Percentiles rank a stretch among this genome's conserved stretches.
Evolutionary conservation across 2,888 invertebrate genomes (phyloP).

Genomic region (Deilephila porcellus): DNA sequence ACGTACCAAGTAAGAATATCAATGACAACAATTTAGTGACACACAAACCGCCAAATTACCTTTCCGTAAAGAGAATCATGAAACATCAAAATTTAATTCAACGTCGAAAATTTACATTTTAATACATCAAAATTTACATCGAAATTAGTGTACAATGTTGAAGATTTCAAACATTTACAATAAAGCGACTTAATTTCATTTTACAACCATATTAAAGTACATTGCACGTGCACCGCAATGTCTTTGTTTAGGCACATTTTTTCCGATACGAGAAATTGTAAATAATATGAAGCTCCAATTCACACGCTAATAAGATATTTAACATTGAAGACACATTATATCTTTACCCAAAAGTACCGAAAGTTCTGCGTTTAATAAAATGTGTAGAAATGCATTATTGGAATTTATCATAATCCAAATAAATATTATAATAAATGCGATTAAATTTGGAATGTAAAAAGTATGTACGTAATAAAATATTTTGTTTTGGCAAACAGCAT

Average conservation of each 20-base stretch:
- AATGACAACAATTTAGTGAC: conserved; percentile 46
- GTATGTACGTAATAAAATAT: neutral
- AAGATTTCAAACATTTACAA: conserved; percentile 17
- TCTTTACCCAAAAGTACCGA: neutral
- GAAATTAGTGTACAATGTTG: conserved; percentile 1
- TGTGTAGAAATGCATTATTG: neutral
- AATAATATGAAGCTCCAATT: conserved; percentile 43
- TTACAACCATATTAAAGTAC: conserved; percentile 22
- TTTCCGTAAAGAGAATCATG: conserved; percentile 4
- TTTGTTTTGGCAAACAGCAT: neutral
- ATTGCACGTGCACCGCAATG: conserved; percentile 39
- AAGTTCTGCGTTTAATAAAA: neutral
- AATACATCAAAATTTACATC: conserved; percentile 18
- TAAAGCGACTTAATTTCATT: conserved; percentile 28
- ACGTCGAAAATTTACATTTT: conserved; percentile 10
- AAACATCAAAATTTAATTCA: conserved; percentile 19
- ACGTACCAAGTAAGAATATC: conserved; percentile 39
- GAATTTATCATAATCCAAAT: neutral
- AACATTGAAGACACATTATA: conserved; percentile 21
- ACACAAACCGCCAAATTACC: conserved; percentile 26
- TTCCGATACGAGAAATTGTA: conserved; percentile 47
- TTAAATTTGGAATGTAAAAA: conserved; percentile 1
- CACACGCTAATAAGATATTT: conserved; percentile 32
- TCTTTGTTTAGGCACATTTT: conserved; percentile 69
- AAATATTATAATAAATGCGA: neutral